Evolutionary conservation across 1,140 invertebrate genomes (phyloP).

Genomic region (Drosophila kurseongensis): DNA sequence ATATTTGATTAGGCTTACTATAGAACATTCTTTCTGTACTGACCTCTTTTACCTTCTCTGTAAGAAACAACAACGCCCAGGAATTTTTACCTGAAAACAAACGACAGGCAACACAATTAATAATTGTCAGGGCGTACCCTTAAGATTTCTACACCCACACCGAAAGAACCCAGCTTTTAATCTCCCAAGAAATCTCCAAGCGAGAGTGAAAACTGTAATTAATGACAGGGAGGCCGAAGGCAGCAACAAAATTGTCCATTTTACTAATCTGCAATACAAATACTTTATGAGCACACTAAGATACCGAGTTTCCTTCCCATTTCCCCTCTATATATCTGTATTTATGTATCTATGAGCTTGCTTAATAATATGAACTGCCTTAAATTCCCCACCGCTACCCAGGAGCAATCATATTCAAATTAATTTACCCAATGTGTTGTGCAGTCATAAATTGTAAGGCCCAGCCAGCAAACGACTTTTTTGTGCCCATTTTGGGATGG

Average conservation of each 20-base stretch:
- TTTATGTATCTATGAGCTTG: constrained; percentile 43
- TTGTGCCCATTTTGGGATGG: constrained; percentile 2
- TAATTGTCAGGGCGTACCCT: constrained; percentile 59
- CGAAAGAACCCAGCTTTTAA: constrained; percentile 6
- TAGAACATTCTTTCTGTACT: constrained; percentile 2
- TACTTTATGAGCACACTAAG: constrained; percentile 71
- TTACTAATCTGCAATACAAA: constrained; percentile 77
- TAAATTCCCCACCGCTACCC: constrained; percentile 41
- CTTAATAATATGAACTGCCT: constrained; percentile 72
- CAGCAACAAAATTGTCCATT: constrained; percentile 69
- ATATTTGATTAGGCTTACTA: background rate
- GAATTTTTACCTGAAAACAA: constrained; percentile 23
- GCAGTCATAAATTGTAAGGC: constrained; percentile 75
- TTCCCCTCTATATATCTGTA: constrained; percentile 8
- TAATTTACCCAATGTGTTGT: constrained; percentile 83
- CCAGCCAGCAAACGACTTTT: constrained; percentile 51
- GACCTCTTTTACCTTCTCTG: background rate
- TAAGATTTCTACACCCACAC: constrained; percentile 14
- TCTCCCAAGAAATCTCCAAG: constrained; percentile 30
- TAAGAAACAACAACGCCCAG: constrained; percentile 32
- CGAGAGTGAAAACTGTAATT: constrained; percentile 75
- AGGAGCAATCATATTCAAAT: constrained; percentile 81
- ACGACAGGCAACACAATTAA: constrained; percentile 69
- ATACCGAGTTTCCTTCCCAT: constrained; percentile 3
- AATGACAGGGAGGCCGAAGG: constrained; percentile 43